Evolutionary conservation across 1,140 invertebrate species (phyloP), one percentile per base, ranked within the genome.

Genomic region (Aphelinus atriplicis): DNA sequence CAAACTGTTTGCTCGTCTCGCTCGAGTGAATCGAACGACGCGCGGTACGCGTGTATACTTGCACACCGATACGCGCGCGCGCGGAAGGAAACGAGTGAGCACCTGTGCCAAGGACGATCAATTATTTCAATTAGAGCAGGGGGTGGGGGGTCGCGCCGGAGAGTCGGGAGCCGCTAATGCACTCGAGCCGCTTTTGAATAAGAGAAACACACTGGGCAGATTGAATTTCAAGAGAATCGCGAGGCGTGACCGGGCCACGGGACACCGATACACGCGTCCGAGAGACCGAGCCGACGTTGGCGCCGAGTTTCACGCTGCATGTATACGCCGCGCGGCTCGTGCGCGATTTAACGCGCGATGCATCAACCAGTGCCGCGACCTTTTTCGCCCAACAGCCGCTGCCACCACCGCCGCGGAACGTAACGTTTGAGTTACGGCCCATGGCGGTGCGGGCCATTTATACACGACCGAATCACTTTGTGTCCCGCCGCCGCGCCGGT

Each of bases 161-260:
- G 63, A 45, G 63, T 26, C 62, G 53, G 57, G 74, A 43, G 63
- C 45, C 75, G 65, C 60, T 76, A 76, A 78, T 77, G 60, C 68
- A 76, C 77, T 71, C 75, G 74, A 78, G 65, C 71, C 72, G 71
- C 77, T 81, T 78, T 80, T 81, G 64, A 81, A 80, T 78, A 78
- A 80, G 77, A 73, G 76, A 78, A 78, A 26, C 43, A 71, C 46
- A 43, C 60, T 53, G 2, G 57, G 45, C 26, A 26, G 71, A 58
- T 65, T 65, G 26, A 66, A 66, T 66, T 66, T 53, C 50, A 26
- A 48, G 62, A 7, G 61, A 45, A 26, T 26, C 26, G 26, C 26
- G 26, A 26, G 26, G 43, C 61, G 61, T 10, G 43, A 7, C 61
- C 42, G 61, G 6, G 61, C n/a, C 46, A 43, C 4, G 61, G 42